Evolutionary conservation across 2,888 invertebrate species (phyloP), one percentile per base, ranked within the genome.

Genomic region (Plebejus melissa): DNA sequence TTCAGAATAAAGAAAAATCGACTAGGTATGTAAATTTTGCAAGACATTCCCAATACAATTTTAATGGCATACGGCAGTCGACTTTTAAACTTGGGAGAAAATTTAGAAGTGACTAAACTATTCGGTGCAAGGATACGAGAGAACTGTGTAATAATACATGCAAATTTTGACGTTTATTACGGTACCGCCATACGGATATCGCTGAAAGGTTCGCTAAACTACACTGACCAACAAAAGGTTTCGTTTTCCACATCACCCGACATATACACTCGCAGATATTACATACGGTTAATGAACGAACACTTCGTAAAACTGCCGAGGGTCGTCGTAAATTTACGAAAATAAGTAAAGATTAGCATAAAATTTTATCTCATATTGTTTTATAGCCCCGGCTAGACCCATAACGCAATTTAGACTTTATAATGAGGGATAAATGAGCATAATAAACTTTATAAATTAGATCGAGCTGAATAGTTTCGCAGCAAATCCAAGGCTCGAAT

Each of bases 161-260:
- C 72, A 72, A 50, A 54, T 72, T 72, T 50, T 54, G 6, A 54
- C n/a, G 13, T 32, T 32, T 72, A 50, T 72, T 50, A 72, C 28
- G 54, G 13, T 16, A 54, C 46, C 72, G 72, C 72, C 72, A 72
- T 72, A 72, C 72, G 72, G 72, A 72, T 50, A 54, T 50, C 16
- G 54, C 72, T 16, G 28, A 72, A 46, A 71, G 46, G 28, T 46
- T 28, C 9, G 22, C 41, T 13, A 46, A 46, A 28, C 41, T 46
- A 71, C 41, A 71, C 46, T n/a, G 4, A 46, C 22, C 71, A 71
- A 22, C 22, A 6, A 71, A 46, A 65, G 32, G 65, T 32, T 65
- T 36, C 32, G 13, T 65, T 65, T 13, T 32, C 4, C 32, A 65
- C 32, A 36, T 65, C 65, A 65, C 65, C 65, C 65, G 60, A 65